Evolutionary conservation across 2,797 vertebrate genomes (phyloP).

Genomic region (Todus mexicanus): DNA sequence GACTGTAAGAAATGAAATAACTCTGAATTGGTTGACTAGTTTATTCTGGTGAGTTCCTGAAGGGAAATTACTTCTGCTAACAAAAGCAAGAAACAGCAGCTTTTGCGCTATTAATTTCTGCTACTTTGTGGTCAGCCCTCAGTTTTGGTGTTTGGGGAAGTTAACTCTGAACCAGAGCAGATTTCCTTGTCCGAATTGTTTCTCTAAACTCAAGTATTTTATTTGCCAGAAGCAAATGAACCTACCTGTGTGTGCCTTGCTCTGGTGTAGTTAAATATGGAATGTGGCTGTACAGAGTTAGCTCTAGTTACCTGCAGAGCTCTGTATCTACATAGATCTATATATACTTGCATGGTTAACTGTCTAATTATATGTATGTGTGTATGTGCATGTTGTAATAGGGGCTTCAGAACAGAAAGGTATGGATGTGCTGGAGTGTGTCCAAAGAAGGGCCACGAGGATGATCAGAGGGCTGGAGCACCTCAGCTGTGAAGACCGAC

Average conservation of each 20-base stretch:
- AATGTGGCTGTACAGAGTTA: background rate
- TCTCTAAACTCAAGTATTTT: background rate
- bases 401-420: too few species aligned
- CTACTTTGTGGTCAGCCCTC: background rate
- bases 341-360: background rate
- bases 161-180: background rate
- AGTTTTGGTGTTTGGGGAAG: background rate
- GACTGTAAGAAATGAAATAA: background rate
- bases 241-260: background rate
- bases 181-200: background rate
- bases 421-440: too few species aligned
- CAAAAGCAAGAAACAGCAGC: background rate
- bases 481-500: too few species aligned
- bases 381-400: too few species aligned
- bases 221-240: background rate
- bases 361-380: background rate
- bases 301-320: background rate
- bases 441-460: too few species aligned
- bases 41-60: background rate
- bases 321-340: background rate
- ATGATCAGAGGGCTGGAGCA: too few species aligned
- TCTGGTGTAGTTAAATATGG: background rate
- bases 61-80: background rate
- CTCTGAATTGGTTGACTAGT: background rate
- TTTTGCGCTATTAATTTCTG: background rate